Percentiles rank a stretch among this genome's conserved stretches.
phyloP scores from a whole-genome alignment of 2,113 vertebrate genomes.

The Python bivittatus region DNA sequence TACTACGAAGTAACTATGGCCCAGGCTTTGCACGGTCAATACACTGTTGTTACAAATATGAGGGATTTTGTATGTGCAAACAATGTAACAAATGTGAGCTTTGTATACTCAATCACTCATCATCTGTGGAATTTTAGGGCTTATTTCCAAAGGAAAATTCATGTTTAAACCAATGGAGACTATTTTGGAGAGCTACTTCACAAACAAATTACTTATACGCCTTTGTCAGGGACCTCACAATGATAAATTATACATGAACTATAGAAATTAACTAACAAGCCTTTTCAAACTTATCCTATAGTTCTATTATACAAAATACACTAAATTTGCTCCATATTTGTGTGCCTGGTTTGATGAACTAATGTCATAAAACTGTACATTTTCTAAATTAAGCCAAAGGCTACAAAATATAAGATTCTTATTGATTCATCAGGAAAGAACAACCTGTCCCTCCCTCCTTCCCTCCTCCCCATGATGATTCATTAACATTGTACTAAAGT shows the following conservation, averaged over 20 bases:
- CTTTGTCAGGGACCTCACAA: not conserved
- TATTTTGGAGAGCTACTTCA: not conserved
- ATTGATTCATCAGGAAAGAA: not conserved
- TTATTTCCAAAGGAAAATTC: slow-evolving; percentile 23
- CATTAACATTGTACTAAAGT: not conserved
- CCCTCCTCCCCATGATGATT: not conserved
- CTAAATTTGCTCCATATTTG: not conserved
- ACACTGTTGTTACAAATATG: slow-evolving; percentile 10
- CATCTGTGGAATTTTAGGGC: slow-evolving; percentile 20
- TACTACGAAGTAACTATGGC: slow-evolving; percentile 11
- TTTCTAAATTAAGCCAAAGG: not conserved
- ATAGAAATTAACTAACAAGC: not conserved
- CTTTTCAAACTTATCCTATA: not conserved
- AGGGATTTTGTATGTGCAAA: slow-evolving; percentile 14
- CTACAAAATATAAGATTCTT: not conserved
- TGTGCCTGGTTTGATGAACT: not conserved
- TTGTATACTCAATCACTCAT: not conserved
- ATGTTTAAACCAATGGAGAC: not conserved
- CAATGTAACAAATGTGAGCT: not conserved
- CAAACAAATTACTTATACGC: not conserved
- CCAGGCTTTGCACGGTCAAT: slow-evolving; percentile 38
- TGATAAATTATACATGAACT: not conserved
- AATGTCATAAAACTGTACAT: not conserved
- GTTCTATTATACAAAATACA: not conserved
- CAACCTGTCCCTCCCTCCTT: not conserved